phyloP scores from a whole-genome alignment of 1,140 invertebrate species.

The Steinernema khuongi region DNA sequence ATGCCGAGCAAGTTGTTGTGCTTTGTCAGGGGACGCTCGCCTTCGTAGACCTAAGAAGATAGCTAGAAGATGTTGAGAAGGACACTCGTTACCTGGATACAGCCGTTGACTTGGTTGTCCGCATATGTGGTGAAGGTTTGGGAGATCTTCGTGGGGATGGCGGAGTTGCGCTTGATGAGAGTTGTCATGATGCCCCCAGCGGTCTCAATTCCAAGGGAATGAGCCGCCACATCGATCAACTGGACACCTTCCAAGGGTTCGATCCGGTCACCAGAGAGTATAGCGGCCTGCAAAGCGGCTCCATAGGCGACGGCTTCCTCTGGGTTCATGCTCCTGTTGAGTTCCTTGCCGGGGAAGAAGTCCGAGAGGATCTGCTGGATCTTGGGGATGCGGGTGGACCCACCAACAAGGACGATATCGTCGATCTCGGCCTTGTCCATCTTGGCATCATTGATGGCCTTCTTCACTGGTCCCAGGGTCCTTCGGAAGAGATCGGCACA shows the following conservation, averaged over 20 bases:
- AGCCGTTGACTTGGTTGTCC: conserved; percentile 72
- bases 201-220: too few species aligned
- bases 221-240: conserved; percentile 68
- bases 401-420: conserved; percentile 74
- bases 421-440: conserved; percentile 69
- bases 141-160: conserved; percentile 68
- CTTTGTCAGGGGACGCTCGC: conserved; percentile 77
- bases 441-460: conserved; percentile 71
- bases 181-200: conserved; percentile 70
- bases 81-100: too few species aligned
- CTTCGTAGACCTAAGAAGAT: too few species aligned
- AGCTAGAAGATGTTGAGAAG: too few species aligned
- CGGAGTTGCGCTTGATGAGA: conserved; percentile 67
- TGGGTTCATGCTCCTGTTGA: conserved; percentile 76
- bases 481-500: too few species aligned
- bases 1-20: conserved; percentile 86
- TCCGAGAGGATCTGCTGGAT: too few species aligned
- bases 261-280: conserved; percentile 65
- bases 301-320: conserved; percentile 81
- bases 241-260: conserved; percentile 65
- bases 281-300: conserved; percentile 68
- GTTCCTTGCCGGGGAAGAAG: conserved; percentile 73
- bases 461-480: too few species aligned
- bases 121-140: conserved; percentile 69
- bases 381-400: conserved; percentile 71